Conservation (phyloP, 2,113 vertebrate genomes). For the Shinisaurus crocodilurus region DNA sequence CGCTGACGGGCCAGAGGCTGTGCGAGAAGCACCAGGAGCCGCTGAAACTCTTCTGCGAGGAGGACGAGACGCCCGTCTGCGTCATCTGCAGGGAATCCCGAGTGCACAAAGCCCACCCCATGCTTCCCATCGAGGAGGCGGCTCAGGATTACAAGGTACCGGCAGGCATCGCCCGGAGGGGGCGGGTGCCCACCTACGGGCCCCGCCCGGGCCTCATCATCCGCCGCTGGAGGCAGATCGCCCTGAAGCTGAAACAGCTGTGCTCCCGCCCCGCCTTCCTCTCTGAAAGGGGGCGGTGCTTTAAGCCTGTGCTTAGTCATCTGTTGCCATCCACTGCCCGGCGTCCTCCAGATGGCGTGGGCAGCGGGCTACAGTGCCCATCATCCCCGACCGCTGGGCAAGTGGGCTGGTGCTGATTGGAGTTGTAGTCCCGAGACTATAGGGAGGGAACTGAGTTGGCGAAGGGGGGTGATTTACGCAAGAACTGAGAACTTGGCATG, state of each 20-base stretch:
- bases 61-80: slow-evolving; percentile 67
- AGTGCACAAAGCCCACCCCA: slow-evolving; percentile 64
- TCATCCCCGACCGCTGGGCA: no score
- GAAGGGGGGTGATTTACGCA: no score
- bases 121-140: slow-evolving; percentile 69
- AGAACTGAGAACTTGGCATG: background rate
- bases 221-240: no score
- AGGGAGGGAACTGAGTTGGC: background rate
- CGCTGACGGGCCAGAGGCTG: slow-evolving; percentile 51
- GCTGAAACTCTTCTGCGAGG: slow-evolving; percentile 65
- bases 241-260: no score
- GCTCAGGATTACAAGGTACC: slow-evolving; percentile 71
- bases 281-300: background rate
- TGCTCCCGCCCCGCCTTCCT: background rate
- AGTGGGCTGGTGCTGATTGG: background rate
- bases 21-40: slow-evolving; percentile 69
- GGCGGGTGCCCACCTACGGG: background rate
- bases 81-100: slow-evolving; percentile 58
- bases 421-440: background rate
- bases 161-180: background rate
- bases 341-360: no score
- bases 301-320: background rate
- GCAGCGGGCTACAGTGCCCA: no score
- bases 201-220: no score
- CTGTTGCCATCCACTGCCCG: no score